Evolutionary conservation across 2,888 invertebrate species (phyloP).

Genomic region (Altica lythri): DNA sequence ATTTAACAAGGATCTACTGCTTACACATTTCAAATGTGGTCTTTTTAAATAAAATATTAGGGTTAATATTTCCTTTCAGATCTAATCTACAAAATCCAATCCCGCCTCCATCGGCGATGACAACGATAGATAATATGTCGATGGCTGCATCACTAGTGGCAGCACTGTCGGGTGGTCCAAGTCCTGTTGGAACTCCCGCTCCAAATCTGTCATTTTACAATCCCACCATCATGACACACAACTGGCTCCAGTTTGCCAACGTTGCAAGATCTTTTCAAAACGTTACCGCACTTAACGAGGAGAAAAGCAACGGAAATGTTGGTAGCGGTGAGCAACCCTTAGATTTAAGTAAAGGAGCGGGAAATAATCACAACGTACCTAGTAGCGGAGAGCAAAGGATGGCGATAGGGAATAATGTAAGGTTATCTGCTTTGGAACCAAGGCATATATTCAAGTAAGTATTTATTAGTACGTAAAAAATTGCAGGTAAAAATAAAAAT

Average conservation of each 20-base stretch:
- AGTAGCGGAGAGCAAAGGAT: slow-evolving; percentile 40
- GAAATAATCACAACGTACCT: slow-evolving; percentile 42
- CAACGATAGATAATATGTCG: slow-evolving; percentile 63
- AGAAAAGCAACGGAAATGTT: slow-evolving; percentile 37
- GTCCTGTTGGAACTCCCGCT: slow-evolving; percentile 42
- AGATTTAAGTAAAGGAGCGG: slow-evolving; percentile 79
- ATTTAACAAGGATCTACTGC: no score
- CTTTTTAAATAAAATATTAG: neutral
- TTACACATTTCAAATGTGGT: no score
- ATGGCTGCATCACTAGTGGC: slow-evolving; percentile 72
- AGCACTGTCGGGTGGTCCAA: slow-evolving; percentile 63
- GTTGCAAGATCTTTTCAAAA: slow-evolving; percentile 60
- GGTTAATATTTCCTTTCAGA: slow-evolving; percentile 12
- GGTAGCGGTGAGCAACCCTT: slow-evolving; percentile 73
- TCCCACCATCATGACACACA: slow-evolving; percentile 49
- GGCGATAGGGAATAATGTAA: slow-evolving; percentile 46
- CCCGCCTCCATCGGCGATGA: slow-evolving; percentile 58
- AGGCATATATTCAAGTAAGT: slow-evolving; percentile 77
- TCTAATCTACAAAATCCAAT: slow-evolving; percentile 36
- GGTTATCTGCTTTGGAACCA: slow-evolving; percentile 58
- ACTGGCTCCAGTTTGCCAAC: slow-evolving; percentile 57
- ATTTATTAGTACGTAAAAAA: no score
- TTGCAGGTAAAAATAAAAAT: no score
- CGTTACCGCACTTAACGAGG: slow-evolving; percentile 42
- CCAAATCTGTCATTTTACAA: slow-evolving; percentile 53